Evolutionary conservation across 1,140 invertebrate genomes (phyloP).

Genomic region (Homarus americanus): DNA sequence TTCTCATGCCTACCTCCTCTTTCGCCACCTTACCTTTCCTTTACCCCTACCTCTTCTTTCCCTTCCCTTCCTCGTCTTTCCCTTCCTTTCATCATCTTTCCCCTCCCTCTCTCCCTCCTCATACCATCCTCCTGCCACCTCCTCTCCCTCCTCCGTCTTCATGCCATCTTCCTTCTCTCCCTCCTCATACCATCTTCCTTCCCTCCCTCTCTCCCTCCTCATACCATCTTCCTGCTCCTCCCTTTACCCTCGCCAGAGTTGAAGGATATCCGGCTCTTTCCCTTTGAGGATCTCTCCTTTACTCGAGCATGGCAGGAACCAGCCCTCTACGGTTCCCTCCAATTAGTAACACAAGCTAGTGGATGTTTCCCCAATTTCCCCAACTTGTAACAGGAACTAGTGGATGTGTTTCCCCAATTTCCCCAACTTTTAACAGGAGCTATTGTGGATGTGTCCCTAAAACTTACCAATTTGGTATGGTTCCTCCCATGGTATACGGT

Average conservation of each 20-base stretch:
- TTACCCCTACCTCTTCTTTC: too few relatives aligned
- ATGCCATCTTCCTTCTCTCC: neutral
- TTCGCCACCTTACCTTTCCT: too few relatives aligned
- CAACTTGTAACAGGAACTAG: too few relatives aligned
- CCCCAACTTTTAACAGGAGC: too few relatives aligned
- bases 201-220: neutral
- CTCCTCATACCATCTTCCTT: too few relatives aligned
- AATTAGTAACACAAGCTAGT: neutral
- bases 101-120: neutral
- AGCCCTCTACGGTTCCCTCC: conserved; percentile 1
- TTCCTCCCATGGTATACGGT: too few relatives aligned
- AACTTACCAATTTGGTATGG: too few relatives aligned
- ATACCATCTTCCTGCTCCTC: neutral
- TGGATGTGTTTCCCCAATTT: too few relatives aligned
- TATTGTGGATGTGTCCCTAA: too few relatives aligned
- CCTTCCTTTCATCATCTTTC: too few relatives aligned
- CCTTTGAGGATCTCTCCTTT: neutral
- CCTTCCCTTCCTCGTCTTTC: too few relatives aligned
- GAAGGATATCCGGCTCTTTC: neutral
- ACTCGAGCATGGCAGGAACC: neutral
- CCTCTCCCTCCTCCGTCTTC: neutral
- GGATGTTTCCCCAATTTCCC: neutral
- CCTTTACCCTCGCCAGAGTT: neutral
- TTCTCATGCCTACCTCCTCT: too few relatives aligned
- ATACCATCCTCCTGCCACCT: neutral